Base-by-base conservation (phyloP, 2,888 invertebrate species). In the Schrankia costaestrigalis region DNA sequence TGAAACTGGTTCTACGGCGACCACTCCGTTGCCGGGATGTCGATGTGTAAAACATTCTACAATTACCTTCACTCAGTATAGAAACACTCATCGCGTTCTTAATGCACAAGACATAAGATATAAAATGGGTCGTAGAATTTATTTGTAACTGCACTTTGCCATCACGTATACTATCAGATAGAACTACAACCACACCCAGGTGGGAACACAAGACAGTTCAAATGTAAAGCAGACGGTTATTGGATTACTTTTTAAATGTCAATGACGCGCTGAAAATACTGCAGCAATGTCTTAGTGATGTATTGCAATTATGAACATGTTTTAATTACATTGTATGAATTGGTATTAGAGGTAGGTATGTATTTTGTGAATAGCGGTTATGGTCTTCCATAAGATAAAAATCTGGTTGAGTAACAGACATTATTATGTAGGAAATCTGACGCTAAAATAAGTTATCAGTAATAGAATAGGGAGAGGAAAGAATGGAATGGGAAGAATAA, bases 1-100 rank as follows among this genome's bases (percentile, higher is more conserved):
- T 71, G 71, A 78, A 85, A 85, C 86, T 81, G 82, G 86, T 85
- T 84, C 71, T 71, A 54, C 58, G 61, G 46, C 70, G 67, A 66
- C 67, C 65, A 62, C 68, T 63, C 49, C 65, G 65, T 67, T 71
- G 72, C 64, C 68, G 73, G 70, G 73, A 71, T 63, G 66, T 65
- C 63, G 72, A 65, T 61, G 69, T 62, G 56, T 65, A 58, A 54
- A 70, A 71, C 61, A 71, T 64, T 68, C 60, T 65, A 70, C 56
- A 40, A 53, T 60, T 56, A 54, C 50, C 49, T 59, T 56, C 45
- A 56, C 47, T 42, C 25, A 49, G 45, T 42, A 47, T 53, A 41
- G 41, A 51, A 47, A 40, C 45, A 38, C 33, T 26, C 31, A 21
- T 35, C 24, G 27, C 31, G 44, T 41, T 52, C 46, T 45, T 59